These are phyloP conservation scores for Hydractinia echinata DNA, from an alignment of 30 jellyfish, hydroid and myxozoan genomes.

Conservation along the genomic window DNA sequence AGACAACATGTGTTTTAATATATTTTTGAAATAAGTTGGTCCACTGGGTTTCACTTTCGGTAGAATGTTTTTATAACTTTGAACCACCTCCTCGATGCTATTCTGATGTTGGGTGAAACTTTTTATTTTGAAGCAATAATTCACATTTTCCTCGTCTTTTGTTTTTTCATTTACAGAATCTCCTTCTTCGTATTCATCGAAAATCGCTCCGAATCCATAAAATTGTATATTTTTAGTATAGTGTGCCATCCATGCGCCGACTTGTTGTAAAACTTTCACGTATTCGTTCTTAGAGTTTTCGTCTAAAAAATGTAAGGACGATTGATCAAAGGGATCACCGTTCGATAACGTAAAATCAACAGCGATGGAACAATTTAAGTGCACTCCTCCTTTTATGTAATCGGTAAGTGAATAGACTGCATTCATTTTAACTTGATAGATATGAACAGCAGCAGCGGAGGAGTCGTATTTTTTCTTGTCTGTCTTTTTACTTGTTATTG, in stretches of 20 bases:
- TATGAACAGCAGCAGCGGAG: slow-evolving; percentile 30
- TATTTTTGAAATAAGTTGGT: slow-evolving; percentile 58
- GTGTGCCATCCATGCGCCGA: slow-evolving; percentile 59
- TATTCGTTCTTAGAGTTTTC: slow-evolving; percentile 25
- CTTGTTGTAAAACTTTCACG: slow-evolving; percentile 59
- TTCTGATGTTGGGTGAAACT: background rate
- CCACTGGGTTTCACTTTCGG: slow-evolving; percentile 49
- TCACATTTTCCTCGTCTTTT: background rate
- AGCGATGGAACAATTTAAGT: slow-evolving; percentile 42
- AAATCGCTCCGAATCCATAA: slow-evolving; percentile 64
- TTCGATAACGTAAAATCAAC: slow-evolving; percentile 65
- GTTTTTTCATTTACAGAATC: background rate
- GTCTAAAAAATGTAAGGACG: slow-evolving; percentile 34
- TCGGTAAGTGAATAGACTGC: slow-evolving; percentile 59
- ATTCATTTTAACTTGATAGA: slow-evolving; percentile 51
- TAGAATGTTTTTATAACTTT: slow-evolving; percentile 33
- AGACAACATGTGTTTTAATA: background rate
- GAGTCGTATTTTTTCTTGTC: slow-evolving; percentile 7
- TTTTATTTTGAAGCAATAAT: slow-evolving; percentile 10
- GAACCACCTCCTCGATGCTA: slow-evolving; percentile 38
- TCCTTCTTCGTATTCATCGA: slow-evolving; percentile 23
- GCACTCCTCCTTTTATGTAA: slow-evolving; percentile 62
- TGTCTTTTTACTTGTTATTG: slow-evolving; percentile 33
- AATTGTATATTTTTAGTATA: slow-evolving; percentile 42
- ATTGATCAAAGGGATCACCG: slow-evolving; percentile 37